Base-by-base conservation (phyloP, 1,140 invertebrate species). In the Sminthurinus signatus region DNA sequence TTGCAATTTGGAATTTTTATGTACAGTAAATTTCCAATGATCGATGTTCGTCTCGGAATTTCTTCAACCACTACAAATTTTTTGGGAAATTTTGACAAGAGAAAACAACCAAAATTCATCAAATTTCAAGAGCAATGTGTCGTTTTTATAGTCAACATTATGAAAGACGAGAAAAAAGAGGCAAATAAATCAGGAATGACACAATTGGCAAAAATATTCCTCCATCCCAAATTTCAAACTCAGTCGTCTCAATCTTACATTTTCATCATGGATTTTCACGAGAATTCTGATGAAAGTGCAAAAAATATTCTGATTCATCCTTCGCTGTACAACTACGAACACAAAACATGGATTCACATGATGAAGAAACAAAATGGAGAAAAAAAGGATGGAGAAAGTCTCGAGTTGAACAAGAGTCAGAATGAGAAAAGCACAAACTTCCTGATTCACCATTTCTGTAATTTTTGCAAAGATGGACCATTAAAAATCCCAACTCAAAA, bases 191-290 rank as follows among this genome's bases (percentile, higher is more conserved):
- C 42, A 15, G 12, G 25, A 27, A 46, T 21, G 59, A 10, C 12
- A 17, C 31, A 25, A 42, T 5, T 55, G 5, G n/a, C 2, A n/a
- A 27, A 28, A 43, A 14, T 57, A 3, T 57, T 57, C 55, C 29
- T 14, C 4, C 55, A 39, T 29, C 29, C 29, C 4, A 17, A 15
- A 29, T 19, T 50, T 1, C 39, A 64, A 56, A 17, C 39, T 32
- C 57, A 64, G 32, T 39, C 57, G 55, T 48, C 21, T n/a, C 28
- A 48, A 21, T 68, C 60, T n/a, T 68, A 64, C 54, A 51, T 68
- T 58, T 15, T 64, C 3, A 44, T 17, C 8, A 31, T 52, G 17
- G 19, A 4, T 8, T 10, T 44, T 5, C 29, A 55, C n/a, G 2
- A 27, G 0, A 56, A 64, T 59, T 0, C 12, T 31, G 42, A 23